Conservation (phyloP, 1,140 invertebrate genomes). For the Asbolus verrucosus region DNA sequence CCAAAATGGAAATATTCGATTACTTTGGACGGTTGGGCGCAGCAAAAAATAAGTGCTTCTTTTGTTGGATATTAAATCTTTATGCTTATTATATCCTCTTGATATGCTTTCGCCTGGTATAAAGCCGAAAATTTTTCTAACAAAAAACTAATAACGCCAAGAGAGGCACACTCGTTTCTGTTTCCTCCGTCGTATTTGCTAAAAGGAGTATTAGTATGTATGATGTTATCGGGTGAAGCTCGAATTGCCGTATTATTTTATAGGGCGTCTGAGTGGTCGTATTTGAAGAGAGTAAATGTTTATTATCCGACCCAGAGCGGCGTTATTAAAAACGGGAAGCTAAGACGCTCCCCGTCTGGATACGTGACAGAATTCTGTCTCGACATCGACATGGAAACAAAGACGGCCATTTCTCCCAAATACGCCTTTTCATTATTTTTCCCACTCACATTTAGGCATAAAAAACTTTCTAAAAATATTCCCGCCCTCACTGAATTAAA, state of each 20-base stretch:
- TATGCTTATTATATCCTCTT: slow-evolving; percentile 35
- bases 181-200: slow-evolving; percentile 15
- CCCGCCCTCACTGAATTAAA: not conserved
- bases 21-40: slow-evolving; percentile 20
- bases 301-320: slow-evolving; percentile 51
- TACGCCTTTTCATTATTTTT: slow-evolving; percentile 17
- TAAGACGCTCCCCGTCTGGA: slow-evolving; percentile 40
- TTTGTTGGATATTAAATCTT: slow-evolving; percentile 35
- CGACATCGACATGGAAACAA: slow-evolving; percentile 17
- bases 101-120: slow-evolving; percentile 17
- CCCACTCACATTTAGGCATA: not conserved
- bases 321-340: slow-evolving; percentile 55
- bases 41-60: slow-evolving; percentile 42
- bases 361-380: slow-evolving; percentile 53
- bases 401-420: slow-evolving; percentile 7
- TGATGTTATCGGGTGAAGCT: slow-evolving; percentile 46
- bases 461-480: slow-evolving; percentile 13
- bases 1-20: slow-evolving; percentile 45
- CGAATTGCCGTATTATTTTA: slow-evolving; percentile 51
- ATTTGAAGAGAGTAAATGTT: slow-evolving; percentile 54
- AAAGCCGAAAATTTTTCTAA: slow-evolving; percentile 16
- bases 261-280: slow-evolving; percentile 53
- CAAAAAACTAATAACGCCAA: slow-evolving; percentile 38
- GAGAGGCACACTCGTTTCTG: not conserved
- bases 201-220: slow-evolving; percentile 48